Base-by-base conservation (phyloP, 2,888 invertebrate genomes). In the Eugnorisma glareosa region DNA sequence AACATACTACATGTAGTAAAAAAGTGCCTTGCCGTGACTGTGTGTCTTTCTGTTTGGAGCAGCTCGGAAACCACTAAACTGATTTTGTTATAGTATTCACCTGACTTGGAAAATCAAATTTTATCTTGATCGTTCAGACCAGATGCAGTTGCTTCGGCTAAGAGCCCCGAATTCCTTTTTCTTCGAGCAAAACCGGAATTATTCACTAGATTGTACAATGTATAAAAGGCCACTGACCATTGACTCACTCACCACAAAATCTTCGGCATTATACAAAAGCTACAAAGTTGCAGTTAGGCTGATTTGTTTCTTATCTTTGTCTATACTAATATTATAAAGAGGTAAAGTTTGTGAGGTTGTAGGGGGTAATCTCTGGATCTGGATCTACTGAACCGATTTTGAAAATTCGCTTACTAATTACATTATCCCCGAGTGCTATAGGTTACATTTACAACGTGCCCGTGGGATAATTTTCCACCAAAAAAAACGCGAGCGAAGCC, bases 1-100 rank as follows among this genome's bases (percentile, higher is more conserved):
- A 28, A 2, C 54, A n/a, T 48, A 74, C 61, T 71, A 77, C n/a
- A 54, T 45, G 24, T 75, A 83, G 54, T 82, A 73, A 63, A 24
- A 43, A 59, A 59, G 48, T 54, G 6, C 37, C 66, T 35, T 1
- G 11, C 24, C 10, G 13, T 8, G 61, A 77, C n/a, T 77, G 71
- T 68, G 67, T 40, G 59, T 35, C 10, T 78, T 35, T 48, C 28
- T 31, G 11, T 69, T 76, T 15, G 43, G 51, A 24, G 37, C 13
- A n/a, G 1, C 24, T 28, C 28, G 31, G 8, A 57, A 66, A 48
- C 57, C n/a, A 24, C 35, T 35, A 5, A 45, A 69, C 51, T 43
- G 15, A 24, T 68, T 61, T 59, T 45, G 5, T 11, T 7, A 54
- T 5, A 18, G 28, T 40, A 54, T 43, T 45, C 63, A 35, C 45